Conservation (phyloP, 2,113 vertebrate species). For the Xenopus tropicalis region UCB_Xtro_10.0 CM004443.2:151695001-151695500, state of each 20-base stretch:
- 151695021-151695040: slow-evolving; percentile 91
- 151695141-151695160: slow-evolving; percentile 12
- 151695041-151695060: slow-evolving; percentile 89
- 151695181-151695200: not conserved
- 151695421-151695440: too few species aligned
- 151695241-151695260: slow-evolving; percentile 38
- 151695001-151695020: slow-evolving; percentile 77
- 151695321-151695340: too few species aligned
- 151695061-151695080: slow-evolving; percentile 91
- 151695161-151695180: slow-evolving; percentile 3
- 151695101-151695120: slow-evolving; percentile 32
- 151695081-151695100: slow-evolving; percentile 31
- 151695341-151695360: too few species aligned
- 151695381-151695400: too few species aligned
- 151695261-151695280: slow-evolving; percentile 41
- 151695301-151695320: slow-evolving; percentile 35
- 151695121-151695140: slow-evolving; percentile 23
- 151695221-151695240: slow-evolving; percentile 34
- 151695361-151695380: too few species aligned
- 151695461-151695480: too few species aligned
- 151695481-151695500: too few species aligned
- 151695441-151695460: too few species aligned
- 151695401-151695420: too few species aligned
- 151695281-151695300: slow-evolving; percentile 37
- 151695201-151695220: not conserved